Evolutionary conservation across 2,888 invertebrate species (phyloP), one percentile per base, ranked within the genome.

Genomic region (Osmoderma eremita): DNA sequence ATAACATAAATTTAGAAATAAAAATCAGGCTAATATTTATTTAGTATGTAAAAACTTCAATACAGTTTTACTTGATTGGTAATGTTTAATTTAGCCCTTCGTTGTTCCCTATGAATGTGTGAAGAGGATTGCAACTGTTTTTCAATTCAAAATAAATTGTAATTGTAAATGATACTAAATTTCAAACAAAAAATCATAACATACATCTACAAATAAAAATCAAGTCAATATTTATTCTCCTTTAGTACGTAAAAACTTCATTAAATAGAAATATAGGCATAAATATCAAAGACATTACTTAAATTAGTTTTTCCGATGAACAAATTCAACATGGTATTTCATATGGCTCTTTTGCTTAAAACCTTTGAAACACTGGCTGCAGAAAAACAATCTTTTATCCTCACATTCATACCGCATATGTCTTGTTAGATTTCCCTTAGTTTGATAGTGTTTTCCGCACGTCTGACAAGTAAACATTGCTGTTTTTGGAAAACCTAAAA

Each of bases 401-500:
- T 65, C 50, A 20, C 68, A 68, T 50, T 71, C 71, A 45, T 69
- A 68, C 13, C 51, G 63, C 61, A 67, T 41, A 42, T 71, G 71
- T 18, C 71, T 65, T 8, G 61, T 49, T 18, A 71, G 50, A 39
- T 58, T 13, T 72, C 66, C 68, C 39, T 68, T 71, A 15, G 64
- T 50, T 22, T 49, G 68, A 30, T 71, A 71, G 49, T 53, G 41
- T 54, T 63, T 61, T 30, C 13, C 17, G 18, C 58, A 61, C n/a
- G 12, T 61, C 36, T 22, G 17, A 30, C 58, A 61, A 2, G 24
- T 17, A 30, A 12, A 61, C 8, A 30, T 12, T n/a, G 58, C 15
- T 61, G 13, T 18, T 13, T 24, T 61, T 15, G 45, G 30, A 45
- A 30, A 61, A 61, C 58, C 58, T 61, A 61, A 18, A 61, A 61